Evolutionary conservation across 2,797 vertebrate species (phyloP).

Genomic region (Gila robusta): DNA sequence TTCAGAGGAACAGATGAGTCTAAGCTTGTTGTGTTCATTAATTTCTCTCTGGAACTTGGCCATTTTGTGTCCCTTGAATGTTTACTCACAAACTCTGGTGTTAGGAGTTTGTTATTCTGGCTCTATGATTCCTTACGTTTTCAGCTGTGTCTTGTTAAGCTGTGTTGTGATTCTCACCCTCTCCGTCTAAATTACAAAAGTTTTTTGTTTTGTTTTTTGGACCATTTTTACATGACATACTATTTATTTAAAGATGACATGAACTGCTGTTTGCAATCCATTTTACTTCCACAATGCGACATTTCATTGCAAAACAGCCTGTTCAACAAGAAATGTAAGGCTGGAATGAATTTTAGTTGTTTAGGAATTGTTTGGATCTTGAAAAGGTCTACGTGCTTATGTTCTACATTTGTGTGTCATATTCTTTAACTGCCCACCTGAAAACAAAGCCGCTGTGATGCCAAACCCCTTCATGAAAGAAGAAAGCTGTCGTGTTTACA

Average conservation of each 20-base stretch:
- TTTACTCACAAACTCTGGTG: conserved; percentile 29
- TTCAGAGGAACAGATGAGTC: conserved; percentile 64
- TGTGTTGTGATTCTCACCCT: not conserved
- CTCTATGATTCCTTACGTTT: not conserved
- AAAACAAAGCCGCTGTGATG: not conserved
- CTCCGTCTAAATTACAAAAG: not conserved
- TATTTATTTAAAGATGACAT: not conserved
- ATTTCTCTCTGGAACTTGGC: conserved; percentile 49
- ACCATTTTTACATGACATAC: not conserved
- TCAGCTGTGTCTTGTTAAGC: conserved; percentile 6
- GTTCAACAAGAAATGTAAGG: not conserved
- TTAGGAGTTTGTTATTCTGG: conserved; percentile 23
- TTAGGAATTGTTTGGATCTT: not conserved
- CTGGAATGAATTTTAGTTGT: not conserved
- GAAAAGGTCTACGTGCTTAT: not conserved
- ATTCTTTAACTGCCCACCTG: not conserved
- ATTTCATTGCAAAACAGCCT: not conserved
- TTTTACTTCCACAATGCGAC: not conserved
- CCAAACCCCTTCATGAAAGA: no score
- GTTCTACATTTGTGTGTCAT: no score
- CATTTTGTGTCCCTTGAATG: conserved; percentile 57
- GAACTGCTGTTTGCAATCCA: not conserved
- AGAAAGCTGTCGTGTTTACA: no score
- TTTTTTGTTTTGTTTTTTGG: not conserved
- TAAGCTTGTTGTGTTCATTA: conserved; percentile 56